These are phyloP conservation scores for Caenorhabditis sp. DNA, from an alignment of 2,888 invertebrate genomes.

Conservation along the genomic window DNA sequence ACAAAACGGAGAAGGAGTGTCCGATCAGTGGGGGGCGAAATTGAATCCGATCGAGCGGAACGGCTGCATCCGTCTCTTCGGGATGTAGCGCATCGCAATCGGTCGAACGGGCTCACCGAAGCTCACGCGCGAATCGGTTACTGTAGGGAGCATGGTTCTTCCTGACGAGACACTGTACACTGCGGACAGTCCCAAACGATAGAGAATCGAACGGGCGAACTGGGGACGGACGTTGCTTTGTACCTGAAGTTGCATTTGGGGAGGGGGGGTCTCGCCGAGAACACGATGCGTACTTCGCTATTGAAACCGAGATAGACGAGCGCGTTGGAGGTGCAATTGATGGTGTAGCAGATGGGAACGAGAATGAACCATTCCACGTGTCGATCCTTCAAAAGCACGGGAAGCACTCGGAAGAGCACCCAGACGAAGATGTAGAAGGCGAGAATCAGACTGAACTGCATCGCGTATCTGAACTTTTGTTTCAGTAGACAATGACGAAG, in stretches of 20 bases:
- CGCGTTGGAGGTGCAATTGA: constrained; percentile 24
- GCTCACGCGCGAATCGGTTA: constrained; percentile 3
- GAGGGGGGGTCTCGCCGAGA: not conserved
- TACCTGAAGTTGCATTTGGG: constrained; percentile 2
- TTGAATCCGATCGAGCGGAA: constrained; percentile 29
- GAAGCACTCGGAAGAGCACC: constrained; percentile 33
- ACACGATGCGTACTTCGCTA: constrained; percentile 3
- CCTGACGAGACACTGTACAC: not conserved
- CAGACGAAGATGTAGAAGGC: constrained; percentile 25
- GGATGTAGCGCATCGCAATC: constrained; percentile 5
- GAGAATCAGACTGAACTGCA: constrained; percentile 22
- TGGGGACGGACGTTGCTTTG: constrained; percentile 17
- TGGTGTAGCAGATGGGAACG: constrained; percentile 12
- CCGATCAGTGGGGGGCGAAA: not conserved
- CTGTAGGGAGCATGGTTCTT: too few relatives aligned
- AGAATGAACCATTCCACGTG: constrained; percentile 36
- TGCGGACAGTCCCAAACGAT: not conserved
- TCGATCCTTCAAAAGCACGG: not conserved
- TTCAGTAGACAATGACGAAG: too few relatives aligned
- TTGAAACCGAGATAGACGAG: constrained; percentile 25
- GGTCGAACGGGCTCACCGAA: not conserved
- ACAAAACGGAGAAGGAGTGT: not conserved
- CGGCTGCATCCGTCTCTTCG: constrained; percentile 4
- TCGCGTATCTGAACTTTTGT: constrained; percentile 13
- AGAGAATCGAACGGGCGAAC: not conserved